A percentile compares a stretch with the other conserved stretches of the same genome.
Conservation (phyloP, 2,113 vertebrate species). For the Nettapus auritus region DNA sequence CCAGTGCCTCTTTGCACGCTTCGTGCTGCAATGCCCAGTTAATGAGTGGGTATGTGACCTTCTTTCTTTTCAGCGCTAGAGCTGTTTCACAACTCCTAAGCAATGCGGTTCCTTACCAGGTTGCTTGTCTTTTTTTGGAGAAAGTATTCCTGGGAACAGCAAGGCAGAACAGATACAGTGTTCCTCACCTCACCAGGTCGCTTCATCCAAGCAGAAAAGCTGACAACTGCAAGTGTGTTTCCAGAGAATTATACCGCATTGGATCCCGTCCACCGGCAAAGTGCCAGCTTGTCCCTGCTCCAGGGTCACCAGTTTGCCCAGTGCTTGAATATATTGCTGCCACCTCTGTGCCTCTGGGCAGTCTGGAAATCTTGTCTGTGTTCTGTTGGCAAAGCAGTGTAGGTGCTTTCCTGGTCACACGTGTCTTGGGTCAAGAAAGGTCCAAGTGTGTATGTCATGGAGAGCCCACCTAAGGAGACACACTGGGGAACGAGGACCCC, state of each 20-base stretch:
- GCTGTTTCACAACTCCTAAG: constrained; percentile 46
- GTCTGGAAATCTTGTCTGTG: background rate
- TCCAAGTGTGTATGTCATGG: background rate
- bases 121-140: constrained; percentile 12
- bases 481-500: no score
- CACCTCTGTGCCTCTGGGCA: background rate
- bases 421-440: background rate
- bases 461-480: background rate
- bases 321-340: background rate
- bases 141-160: constrained; percentile 50
- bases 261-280: background rate
- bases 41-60: constrained; percentile 34
- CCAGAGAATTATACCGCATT: background rate
- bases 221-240: background rate
- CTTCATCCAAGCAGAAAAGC: background rate
- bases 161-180: background rate
- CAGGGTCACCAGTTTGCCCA: background rate
- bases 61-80: background rate
- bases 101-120: background rate
- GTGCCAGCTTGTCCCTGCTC: background rate
- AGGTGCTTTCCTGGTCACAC: background rate
- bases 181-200: background rate
- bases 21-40: background rate
- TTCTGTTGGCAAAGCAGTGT: background rate
- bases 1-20: background rate